Evolutionary conservation across 2,113 vertebrate genomes (phyloP), one percentile per base, ranked within the genome.

Genomic region (Sterrhoptilus dennistouni): DNA sequence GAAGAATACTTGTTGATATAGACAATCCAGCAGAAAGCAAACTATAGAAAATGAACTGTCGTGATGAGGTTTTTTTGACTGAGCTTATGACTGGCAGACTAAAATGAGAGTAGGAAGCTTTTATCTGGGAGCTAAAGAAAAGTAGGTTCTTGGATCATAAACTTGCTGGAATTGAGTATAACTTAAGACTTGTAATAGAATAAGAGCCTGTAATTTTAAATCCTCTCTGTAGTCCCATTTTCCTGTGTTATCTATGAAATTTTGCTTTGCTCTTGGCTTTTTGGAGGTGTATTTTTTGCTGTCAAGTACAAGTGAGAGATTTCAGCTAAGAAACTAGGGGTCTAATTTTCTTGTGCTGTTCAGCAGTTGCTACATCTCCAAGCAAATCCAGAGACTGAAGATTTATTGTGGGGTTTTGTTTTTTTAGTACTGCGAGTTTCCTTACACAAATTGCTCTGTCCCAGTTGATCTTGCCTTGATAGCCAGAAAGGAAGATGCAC

Each of bases 121-220:
- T 81, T 89, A 42, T 70, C 31, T 75, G 52, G 12, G 10, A 53
- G 23, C 60, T 91, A n/a, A 81, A 66, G 54, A 61, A 74, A 78
- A 84, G 28, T 66, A 49, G 36, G 8, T 57, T 95, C 65, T 66
- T 90, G 52, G 56, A 70, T 91, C 84, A 38, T 84, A 54, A 93
- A 84, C 17, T 61, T 36, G 38, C 59, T 70, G 82, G 84, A 84
- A 82, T 50, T 6, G 0, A 6, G 10, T 66, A 35, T 57, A 53
- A 50, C n/a, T 64, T 84, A 45, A 45, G 23, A 35, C 33, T 83
- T 86, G 25, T 63, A 70, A 59, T n/a, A 47, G 75, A 72, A 8
- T 61, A 72, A 88, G 38, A 70, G 28, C 11, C 10, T 0, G 3
- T 72, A 9, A 72, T 77, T 72, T 86, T 10, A 81, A 83, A 44